Evolutionary conservation across 2,888 invertebrate species (phyloP), one percentile per base, ranked within the genome.

Genomic region (Elgonia sp.): DNA sequence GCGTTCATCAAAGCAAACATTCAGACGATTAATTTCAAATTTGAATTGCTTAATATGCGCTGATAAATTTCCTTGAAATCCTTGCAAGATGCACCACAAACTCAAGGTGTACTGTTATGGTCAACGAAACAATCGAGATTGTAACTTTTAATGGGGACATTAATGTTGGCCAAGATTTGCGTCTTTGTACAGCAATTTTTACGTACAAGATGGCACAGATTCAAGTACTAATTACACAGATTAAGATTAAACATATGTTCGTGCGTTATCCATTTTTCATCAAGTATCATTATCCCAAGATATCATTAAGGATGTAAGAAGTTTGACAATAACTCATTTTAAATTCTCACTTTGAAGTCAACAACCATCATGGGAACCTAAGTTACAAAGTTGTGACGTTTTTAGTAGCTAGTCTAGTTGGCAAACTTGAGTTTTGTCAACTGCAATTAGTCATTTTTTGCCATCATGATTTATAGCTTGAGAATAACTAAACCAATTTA

Each of bases 371-470:
- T 63, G 72, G 16, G 65, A 82, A 50, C 14, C 62, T 6, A 82
- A 82, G 81, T 82, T 82, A 62, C 40, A 53, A 42, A 40, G 50
- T 60, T 65, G 70, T 57, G 81, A 81, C 63, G 42, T 73, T 73
- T 79, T 82, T 73, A 62, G 62, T 81, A 42, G 63, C 62, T 29
- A 55, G 39, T 55, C 18, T 72, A 40, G 73, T 73, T 73, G 29
- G 60, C 20, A 57, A 75, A 72, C 53, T 72, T 67, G 50, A 83
- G 75, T 65, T 82, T 75, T 75, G 62, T 72, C 42, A 83, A 83
- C 75, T 76, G 60, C 75, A 83, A 83, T 83, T 76, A 83, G 83
- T 69, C 69, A 57, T 81, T 83, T 76, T 83, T 83, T 72, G 60
- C 2, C 7, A 42, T 40, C 21, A 46, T 65, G 21, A 67, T 83